These are phyloP conservation scores for Ips typographus DNA, from an alignment of 1,140 invertebrate genomes.

Conservation along the genomic window DNA sequence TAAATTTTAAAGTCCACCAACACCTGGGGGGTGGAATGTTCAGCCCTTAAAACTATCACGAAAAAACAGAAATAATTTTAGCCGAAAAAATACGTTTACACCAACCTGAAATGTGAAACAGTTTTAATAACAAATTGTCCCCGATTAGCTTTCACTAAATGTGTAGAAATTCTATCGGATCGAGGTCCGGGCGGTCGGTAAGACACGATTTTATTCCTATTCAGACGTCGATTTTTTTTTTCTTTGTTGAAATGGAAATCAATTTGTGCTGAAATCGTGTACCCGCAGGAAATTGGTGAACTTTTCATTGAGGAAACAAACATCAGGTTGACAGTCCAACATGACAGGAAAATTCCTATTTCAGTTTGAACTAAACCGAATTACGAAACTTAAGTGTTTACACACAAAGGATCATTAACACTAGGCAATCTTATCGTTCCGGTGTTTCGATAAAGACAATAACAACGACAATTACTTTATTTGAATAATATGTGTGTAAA, in stretches of 20 bases:
- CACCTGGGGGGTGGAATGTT: not conserved
- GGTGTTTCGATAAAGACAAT: too few species aligned
- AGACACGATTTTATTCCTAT: conserved; percentile 1
- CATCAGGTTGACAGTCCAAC: too few species aligned
- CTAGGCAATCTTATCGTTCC: too few species aligned
- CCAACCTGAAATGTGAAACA: not conserved
- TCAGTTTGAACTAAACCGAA: too few species aligned
- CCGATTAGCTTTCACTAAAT: not conserved
- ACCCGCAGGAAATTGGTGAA: not conserved
- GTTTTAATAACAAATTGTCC: not conserved
- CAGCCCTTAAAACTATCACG: not conserved
- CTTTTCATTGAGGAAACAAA: not conserved
- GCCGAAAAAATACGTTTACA: not conserved
- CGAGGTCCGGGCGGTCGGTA: not conserved
- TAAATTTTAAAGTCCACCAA: not conserved
- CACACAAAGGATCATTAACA: too few species aligned
- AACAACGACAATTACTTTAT: too few species aligned
- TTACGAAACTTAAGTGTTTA: too few species aligned
- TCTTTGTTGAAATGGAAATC: not conserved
- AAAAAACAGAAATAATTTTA: not conserved
- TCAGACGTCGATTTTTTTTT: not conserved
- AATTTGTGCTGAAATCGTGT: not conserved
- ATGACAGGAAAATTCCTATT: too few species aligned
- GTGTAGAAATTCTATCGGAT: not conserved
- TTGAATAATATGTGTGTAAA: too few species aligned